Percentiles rank a stretch among this genome's conserved stretches.
Evolutionary conservation across 2,797 vertebrate species (phyloP).

Genomic region (Sternotherus odoratus): DNA sequence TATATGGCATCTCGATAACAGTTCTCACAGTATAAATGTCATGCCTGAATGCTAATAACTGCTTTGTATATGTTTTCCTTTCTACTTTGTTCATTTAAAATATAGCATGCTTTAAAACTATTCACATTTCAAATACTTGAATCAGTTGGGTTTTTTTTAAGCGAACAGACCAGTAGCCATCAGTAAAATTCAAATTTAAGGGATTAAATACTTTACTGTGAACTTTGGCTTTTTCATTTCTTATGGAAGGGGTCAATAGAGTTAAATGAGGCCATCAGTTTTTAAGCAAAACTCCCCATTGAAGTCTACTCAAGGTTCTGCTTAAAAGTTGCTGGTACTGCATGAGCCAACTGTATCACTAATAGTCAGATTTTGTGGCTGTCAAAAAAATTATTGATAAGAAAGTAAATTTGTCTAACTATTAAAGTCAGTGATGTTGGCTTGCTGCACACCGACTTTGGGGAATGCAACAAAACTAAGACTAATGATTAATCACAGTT

Average conservation of each 20-base stretch:
- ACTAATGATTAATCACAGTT: too few species aligned
- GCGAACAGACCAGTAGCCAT: neutral
- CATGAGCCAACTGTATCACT: neutral
- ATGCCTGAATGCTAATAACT: accelerated
- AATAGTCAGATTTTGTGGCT: neutral
- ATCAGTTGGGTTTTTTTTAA: neutral
- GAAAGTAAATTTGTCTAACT: neutral
- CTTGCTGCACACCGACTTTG: neutral
- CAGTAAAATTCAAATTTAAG: neutral
- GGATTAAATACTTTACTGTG: neutral
- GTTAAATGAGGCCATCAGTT: neutral
- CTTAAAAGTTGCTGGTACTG: neutral
- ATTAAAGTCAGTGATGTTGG: neutral
- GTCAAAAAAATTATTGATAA: neutral
- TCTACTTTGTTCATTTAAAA: neutral
- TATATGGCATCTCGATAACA: neutral
- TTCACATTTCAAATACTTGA: neutral
- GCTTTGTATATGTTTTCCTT: accelerated
- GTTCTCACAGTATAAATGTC: neutral
- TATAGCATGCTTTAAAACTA: neutral
- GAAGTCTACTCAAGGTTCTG: neutral
- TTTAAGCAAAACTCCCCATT: neutral
- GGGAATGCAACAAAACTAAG: neutral
- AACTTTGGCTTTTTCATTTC: neutral
- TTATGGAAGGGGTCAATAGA: neutral